A percentile compares a stretch with the other conserved stretches of the same genome.
Conservation (phyloP, 2,797 vertebrate species). For the Acridotheres tristis region DNA sequence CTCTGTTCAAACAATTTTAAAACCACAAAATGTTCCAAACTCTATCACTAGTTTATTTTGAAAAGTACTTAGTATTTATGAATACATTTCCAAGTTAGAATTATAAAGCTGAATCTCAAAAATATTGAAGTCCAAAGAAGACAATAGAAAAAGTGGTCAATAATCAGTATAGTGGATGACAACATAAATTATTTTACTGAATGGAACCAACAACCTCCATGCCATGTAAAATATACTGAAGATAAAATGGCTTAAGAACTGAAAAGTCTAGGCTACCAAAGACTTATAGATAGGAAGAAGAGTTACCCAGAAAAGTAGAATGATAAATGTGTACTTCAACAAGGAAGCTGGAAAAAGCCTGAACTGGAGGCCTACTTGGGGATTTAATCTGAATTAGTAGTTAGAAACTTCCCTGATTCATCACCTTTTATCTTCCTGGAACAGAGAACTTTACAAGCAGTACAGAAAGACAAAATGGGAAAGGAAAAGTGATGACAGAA, state of each 20-base stretch:
- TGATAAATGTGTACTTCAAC: background rate
- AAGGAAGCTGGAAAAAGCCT: background rate
- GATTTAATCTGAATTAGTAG: background rate
- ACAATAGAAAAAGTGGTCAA: background rate
- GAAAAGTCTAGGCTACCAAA: background rate
- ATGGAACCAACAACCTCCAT: background rate
- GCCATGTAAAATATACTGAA: background rate
- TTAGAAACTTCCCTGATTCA: background rate
- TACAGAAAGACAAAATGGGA: background rate
- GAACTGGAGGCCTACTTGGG: background rate
- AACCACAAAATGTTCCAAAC: background rate
- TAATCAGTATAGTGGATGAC: background rate
- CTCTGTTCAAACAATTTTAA: background rate
- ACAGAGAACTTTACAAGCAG: background rate
- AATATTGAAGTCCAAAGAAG: background rate
- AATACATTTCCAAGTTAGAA: background rate
- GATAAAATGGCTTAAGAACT: background rate
- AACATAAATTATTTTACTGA: background rate
- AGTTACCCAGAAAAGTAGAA: background rate
- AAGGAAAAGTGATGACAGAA: background rate
- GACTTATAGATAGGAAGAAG: background rate
- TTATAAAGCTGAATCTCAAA: background rate
- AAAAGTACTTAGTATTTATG: background rate
- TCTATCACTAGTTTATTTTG: background rate
- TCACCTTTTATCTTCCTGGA: background rate